phyloP scores from a whole-genome alignment of 37 sponge, comb jelly and placozoan species.

The Halisarca cf. caerulea region DNA sequence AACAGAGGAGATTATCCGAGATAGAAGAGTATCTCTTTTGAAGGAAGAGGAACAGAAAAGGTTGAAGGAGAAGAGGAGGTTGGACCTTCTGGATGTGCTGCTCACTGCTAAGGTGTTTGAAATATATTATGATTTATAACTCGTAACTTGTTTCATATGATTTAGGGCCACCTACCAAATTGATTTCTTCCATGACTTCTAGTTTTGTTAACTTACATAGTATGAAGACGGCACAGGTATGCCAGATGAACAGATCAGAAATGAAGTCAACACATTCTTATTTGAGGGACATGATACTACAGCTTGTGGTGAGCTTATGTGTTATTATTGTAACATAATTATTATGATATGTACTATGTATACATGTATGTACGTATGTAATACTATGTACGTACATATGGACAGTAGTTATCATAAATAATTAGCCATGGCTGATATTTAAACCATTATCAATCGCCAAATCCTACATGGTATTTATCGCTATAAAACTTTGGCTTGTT shows the following conservation, averaged over 20 bases:
- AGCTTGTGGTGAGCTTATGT: conserved; percentile 4
- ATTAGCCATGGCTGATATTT: too few species aligned
- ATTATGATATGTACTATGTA: too few species aligned
- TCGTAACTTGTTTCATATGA: too few species aligned
- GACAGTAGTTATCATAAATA: too few species aligned
- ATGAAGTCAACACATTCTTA: conserved; percentile 5
- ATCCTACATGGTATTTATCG: too few species aligned
- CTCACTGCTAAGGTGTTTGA: background rate
- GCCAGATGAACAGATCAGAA: conserved; percentile 6
- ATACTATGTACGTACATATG: too few species aligned
- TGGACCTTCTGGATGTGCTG: background rate
- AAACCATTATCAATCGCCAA: too few species aligned
- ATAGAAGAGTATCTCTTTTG: background rate
- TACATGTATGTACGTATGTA: too few species aligned
- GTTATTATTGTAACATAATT: too few species aligned
- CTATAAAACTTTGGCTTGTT: too few species aligned
- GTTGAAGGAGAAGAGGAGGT: background rate
- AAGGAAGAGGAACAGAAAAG: background rate
- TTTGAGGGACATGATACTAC: conserved; percentile 12
- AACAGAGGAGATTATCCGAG: background rate
- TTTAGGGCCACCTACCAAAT: too few species aligned
- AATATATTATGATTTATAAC: background rate
- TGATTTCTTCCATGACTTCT: too few species aligned
- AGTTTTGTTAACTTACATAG: background rate
- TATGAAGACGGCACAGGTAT: background rate